Base-by-base conservation (phyloP, 2,888 invertebrate genomes). In the Catocala fraxini region DNA sequence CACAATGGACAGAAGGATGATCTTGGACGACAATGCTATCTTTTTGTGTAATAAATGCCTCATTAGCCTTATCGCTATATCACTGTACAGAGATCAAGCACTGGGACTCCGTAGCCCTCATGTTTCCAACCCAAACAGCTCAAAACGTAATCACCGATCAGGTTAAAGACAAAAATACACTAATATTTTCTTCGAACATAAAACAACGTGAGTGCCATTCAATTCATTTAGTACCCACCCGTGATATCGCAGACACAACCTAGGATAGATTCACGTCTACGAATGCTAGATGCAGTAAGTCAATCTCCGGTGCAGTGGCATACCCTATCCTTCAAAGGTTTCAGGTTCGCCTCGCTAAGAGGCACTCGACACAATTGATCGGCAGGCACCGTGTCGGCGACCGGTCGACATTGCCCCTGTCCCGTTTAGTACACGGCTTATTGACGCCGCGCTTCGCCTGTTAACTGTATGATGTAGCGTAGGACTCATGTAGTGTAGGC, bases 221-320 rank as follows among this genome's bases (percentile, higher is more conserved):
- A 25, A 25, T 25, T 25, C 4, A 25, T 25, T 25, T 25, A 25
- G 4, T 25, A 39, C 35, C 6, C 35, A 39, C 35, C 35, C 13
- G 5, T 15, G 9, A 51, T 45, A 45, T 45, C 12, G 9, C 12
- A 35, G 13, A 13, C 10, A 12, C 35, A 11, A 34, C 39, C n/a
- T 52, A 13, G 41, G 25, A 47, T 46, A 58, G 41, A 42, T 52
- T 34, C 13, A 13, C 46, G 45, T 52, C 12, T 43, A 25, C 53
- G 15, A 39, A 48, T 52, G 39, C 48, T 65, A 62, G 59, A 71
- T 59, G 73, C 70, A 73, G 85, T 86, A 88, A 90, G 85, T 87
- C 85, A 89, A 90, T 91, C 87, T 89, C 87, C 86, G 86, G 83
- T 77, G 77, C 76, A 83, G 70, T 77, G 71, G 77, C 79, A 82